Evolutionary conservation across 1,140 invertebrate genomes (phyloP), one percentile per base, ranked within the genome.

Genomic region (Pseudomyrmex pallidus): DNA sequence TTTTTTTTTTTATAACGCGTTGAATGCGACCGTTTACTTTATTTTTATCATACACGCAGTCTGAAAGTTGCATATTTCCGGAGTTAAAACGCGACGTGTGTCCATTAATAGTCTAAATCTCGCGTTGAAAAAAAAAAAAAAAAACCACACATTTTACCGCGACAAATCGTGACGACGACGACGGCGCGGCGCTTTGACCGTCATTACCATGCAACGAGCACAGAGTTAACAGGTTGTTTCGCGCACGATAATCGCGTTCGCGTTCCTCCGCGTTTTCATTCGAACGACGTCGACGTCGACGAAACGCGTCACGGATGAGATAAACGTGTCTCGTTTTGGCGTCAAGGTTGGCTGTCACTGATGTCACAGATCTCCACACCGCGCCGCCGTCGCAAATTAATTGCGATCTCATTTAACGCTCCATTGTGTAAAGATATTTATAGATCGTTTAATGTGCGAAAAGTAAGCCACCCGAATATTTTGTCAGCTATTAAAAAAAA

Each of bases 211-310:
- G 22, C 66, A 80, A 48, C 54, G 15, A 61, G 35, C 44, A 35
- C n/a, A 13, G 20, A 78, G 64, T 78, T 78, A 70, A 70, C 76
- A 78, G 66, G 66, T 59, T 80, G 54, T 72, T 72, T 72, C 12
- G 52, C 57, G 63, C 35, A 20, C 54, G 44, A 61, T 80, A 80
- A 80, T 70, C 54, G 17, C 12, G 13, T 15, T n/a, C 25, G 61
- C 64, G 50, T 56, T 56, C 4, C 4, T 64, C 12, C 25, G 8
- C 2, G 20, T 57, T 57, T 25, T 22, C n/a, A 15, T 15, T 66
- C n/a, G 2, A 77, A 4, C 54, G 20, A 61, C 9, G 12, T 12
- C 56, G 25, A 15, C n/a, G n/a, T n/a, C n/a, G 10, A 22, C 20
- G 20, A 22, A 80, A 25, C 44, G 64, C n/a, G 22, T 59, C 64